Percentiles rank a stretch among this genome's conserved stretches.
phyloP scores from a whole-genome alignment of 1,140 invertebrate species.

The Zaprionus ghesquierei region DNA sequence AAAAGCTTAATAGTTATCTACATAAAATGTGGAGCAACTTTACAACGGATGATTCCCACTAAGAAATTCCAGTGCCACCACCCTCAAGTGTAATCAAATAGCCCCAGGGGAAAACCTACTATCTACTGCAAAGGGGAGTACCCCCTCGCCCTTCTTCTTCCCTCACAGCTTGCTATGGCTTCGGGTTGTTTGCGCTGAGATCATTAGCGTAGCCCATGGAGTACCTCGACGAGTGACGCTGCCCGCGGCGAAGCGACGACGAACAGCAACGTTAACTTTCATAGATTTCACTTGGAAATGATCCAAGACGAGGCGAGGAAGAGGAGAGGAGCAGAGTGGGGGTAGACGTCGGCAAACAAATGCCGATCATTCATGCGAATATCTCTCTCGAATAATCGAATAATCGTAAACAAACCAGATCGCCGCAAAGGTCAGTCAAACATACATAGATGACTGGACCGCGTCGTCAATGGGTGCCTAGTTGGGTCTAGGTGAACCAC shows the following conservation, averaged over 20 bases:
- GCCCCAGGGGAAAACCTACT: not conserved
- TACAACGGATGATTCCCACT: not conserved
- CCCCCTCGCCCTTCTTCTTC: not conserved
- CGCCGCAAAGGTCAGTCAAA: slow-evolving; percentile 63
- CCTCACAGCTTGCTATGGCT: not conserved
- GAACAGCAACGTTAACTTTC: slow-evolving; percentile 57
- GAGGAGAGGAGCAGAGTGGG: not conserved
- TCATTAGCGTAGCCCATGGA: slow-evolving; percentile 18
- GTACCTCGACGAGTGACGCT: not conserved
- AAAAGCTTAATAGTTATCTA: not conserved
- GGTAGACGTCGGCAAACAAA: slow-evolving; percentile 11
- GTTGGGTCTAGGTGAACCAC: slow-evolving; percentile 81
- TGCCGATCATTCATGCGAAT: slow-evolving; percentile 17
- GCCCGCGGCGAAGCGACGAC: not conserved
- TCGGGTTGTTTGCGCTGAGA: not conserved
- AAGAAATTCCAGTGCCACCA: not conserved
- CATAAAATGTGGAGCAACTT: not conserved
- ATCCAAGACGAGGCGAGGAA: slow-evolving; percentile 41
- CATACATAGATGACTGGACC: slow-evolving; percentile 44
- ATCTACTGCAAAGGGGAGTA: not conserved
- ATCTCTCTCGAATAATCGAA: slow-evolving; percentile 8
- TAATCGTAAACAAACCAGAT: slow-evolving; percentile 63
- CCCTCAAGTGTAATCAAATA: not conserved
- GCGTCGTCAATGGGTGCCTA: slow-evolving; percentile 61
- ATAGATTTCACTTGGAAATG: slow-evolving; percentile 81